A percentile compares a stretch with the other conserved stretches of the same genome.
Evolutionary conservation across 2,797 vertebrate genomes (phyloP).

Genomic region (Eremophila alpestris): DNA sequence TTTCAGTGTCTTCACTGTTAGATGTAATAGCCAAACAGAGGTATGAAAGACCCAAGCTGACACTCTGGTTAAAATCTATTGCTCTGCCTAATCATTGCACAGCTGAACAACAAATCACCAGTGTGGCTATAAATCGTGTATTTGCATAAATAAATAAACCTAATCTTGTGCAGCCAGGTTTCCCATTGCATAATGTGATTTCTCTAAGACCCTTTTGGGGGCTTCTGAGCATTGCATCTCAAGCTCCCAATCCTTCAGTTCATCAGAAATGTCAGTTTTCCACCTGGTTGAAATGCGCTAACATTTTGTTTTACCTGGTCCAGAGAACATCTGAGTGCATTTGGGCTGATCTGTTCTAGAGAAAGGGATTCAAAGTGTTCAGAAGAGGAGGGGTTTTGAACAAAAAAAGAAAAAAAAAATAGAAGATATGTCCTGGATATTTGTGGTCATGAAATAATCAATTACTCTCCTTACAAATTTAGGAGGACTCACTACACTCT

Average conservation of each 20-base stretch:
- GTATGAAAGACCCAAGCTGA: constrained; percentile 20
- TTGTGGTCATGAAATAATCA: neutral
- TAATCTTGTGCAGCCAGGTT: neutral
- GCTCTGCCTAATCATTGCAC: neutral
- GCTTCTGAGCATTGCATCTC: neutral
- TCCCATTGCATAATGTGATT: neutral
- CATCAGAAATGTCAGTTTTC: neutral
- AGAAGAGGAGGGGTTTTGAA: neutral
- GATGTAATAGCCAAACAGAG: constrained; percentile 48
- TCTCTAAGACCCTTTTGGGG: neutral
- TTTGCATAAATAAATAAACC: constrained; percentile 44
- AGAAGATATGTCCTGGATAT: neutral
- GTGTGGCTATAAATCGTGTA: constrained; percentile 18
- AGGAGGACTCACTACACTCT: neutral
- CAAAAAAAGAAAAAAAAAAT: neutral
- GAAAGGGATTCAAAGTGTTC: neutral
- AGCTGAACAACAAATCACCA: constrained; percentile 19
- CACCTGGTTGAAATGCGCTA: neutral
- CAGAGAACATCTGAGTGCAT: neutral
- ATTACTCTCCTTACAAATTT: neutral
- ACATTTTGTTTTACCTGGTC: neutral
- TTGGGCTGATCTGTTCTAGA: neutral
- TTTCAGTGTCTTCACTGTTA: constrained; percentile 25
- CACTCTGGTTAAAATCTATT: constrained; percentile 45
- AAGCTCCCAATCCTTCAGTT: neutral